phyloP scores from a whole-genome alignment of 2,888 invertebrate species.

The Rhaphigaster nebulosa region DNA sequence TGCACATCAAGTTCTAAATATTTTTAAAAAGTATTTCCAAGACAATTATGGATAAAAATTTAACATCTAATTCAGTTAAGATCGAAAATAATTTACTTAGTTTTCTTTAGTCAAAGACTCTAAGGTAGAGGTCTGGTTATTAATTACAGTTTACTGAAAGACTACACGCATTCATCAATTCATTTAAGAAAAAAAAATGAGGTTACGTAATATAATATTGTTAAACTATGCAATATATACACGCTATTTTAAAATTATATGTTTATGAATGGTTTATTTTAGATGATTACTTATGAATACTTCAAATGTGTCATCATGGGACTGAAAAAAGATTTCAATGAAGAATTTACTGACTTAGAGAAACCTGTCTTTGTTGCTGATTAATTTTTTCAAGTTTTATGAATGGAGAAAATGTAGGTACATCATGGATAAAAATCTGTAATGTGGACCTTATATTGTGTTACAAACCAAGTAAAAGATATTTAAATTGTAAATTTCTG shows the following conservation, averaged over 20 bases:
- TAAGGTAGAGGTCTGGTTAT: no score
- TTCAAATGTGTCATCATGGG: constrained; percentile 24
- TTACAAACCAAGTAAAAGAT: neutral
- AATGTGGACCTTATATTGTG: neutral
- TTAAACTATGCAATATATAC: no score
- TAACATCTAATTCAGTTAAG: no score
- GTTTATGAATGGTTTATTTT: neutral
- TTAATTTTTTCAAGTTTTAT: neutral
- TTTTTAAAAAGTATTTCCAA: no score
- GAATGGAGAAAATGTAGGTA: neutral
- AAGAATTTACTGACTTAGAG: neutral
- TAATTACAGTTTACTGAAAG: no score
- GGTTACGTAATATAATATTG: no score
- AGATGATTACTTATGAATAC: constrained; percentile 44
- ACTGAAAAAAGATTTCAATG: constrained; percentile 29
- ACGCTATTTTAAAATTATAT: neutral
- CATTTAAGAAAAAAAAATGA: no score
- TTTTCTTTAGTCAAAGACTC: no score
- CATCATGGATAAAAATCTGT: neutral
- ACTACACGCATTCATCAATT: no score
- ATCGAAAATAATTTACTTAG: no score
- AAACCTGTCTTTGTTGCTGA: constrained; percentile 21
- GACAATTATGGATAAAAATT: no score
- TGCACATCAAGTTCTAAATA: no score
- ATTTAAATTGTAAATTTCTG: neutral